Evolutionary conservation across 2,888 invertebrate species (phyloP).

Genomic region (Ptilodon capucinus): DNA sequence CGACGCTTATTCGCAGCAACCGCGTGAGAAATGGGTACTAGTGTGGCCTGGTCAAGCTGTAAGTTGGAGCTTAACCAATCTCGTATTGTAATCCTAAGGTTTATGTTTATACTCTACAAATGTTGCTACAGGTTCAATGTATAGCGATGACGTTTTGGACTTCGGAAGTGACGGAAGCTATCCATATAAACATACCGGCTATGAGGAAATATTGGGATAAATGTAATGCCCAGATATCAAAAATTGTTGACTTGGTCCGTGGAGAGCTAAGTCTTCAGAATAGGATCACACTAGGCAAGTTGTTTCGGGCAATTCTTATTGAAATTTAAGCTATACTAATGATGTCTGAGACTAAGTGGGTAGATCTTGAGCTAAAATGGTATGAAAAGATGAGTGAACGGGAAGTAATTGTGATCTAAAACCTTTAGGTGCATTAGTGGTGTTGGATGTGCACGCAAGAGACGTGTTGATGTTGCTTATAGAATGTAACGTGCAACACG

Average conservation of each 20-base stretch:
- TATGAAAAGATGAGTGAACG: no score
- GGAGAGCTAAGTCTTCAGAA: slow-evolving; percentile 93
- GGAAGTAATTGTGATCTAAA: background rate
- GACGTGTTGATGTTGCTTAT: slow-evolving; percentile 90
- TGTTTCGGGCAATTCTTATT: background rate
- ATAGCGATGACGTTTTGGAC: slow-evolving; percentile 96
- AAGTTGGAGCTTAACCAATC: slow-evolving; percentile 24
- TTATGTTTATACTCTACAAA: background rate
- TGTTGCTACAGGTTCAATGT: slow-evolving; percentile 84
- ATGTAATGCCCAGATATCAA: slow-evolving; percentile 90
- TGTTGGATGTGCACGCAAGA: slow-evolving; percentile 95
- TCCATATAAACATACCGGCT: slow-evolving; percentile 80
- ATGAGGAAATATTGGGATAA: slow-evolving; percentile 85
- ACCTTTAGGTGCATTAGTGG: slow-evolving; percentile 90
- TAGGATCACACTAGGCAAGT: slow-evolving; percentile 91
- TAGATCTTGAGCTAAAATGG: background rate
- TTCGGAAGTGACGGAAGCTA: slow-evolving; percentile 90
- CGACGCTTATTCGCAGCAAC: slow-evolving; percentile 85
- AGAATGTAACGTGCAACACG: slow-evolving; percentile 83
- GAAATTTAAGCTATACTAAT: background rate
- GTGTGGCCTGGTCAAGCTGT: slow-evolving; percentile 96
- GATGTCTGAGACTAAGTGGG: background rate
- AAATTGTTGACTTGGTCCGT: slow-evolving; percentile 92
- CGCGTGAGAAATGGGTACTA: slow-evolving; percentile 91
- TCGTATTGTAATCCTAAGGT: background rate